These are phyloP conservation scores for Folsomia manolachei DNA, from an alignment of 2,888 invertebrate genomes.

Conservation along the genomic window DNA sequence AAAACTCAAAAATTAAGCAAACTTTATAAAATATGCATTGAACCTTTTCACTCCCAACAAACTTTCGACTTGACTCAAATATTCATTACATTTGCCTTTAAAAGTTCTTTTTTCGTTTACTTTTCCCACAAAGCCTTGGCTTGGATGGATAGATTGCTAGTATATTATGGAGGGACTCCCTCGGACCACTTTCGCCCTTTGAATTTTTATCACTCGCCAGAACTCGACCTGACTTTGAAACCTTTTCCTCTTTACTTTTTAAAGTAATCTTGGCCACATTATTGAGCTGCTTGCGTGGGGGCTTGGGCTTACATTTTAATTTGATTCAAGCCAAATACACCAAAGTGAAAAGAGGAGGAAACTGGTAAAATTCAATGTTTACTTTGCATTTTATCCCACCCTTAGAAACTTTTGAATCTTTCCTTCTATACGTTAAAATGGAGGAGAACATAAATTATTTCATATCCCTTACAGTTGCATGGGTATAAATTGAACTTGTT, in stretches of 20 bases:
- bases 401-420: neutral
- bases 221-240: neutral
- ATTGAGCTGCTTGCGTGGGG: neutral
- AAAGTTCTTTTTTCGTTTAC: conserved; percentile 14
- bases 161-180: no score
- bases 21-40: conserved; percentile 48
- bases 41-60: conserved; percentile 34
- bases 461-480: neutral
- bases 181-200: conserved; percentile 12
- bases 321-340: neutral
- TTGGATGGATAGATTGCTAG: neutral
- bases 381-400: neutral
- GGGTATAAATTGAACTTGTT: neutral
- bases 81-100: conserved; percentile 46
- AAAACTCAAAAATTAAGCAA: conserved; percentile 45
- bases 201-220: conserved; percentile 9
- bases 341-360: neutral
- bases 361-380: neutral
- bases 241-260: neutral
- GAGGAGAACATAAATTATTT: neutral
- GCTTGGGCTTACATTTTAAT: neutral
- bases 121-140: conserved; percentile 16
- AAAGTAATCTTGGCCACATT: neutral
- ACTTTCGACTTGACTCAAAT: conserved; percentile 40
- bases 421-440: neutral